These are phyloP conservation scores for Rattus rattus DNA, from an alignment of 2,113 vertebrate genomes.

Conservation along the genomic window DNA sequence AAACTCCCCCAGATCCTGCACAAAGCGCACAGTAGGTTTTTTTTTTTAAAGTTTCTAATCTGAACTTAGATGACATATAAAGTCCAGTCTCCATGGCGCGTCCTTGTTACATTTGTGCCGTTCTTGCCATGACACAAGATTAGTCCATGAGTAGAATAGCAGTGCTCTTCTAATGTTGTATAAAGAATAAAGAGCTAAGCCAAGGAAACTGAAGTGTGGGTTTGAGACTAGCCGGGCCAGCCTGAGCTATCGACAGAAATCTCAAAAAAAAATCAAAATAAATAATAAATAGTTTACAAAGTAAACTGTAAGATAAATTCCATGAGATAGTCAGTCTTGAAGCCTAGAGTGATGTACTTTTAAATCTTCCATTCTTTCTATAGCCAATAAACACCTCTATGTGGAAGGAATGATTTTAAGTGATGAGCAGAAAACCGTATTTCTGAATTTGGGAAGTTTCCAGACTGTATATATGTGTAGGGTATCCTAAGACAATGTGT, in stretches of 20 bases:
- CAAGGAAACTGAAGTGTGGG: neutral
- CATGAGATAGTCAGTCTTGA: neutral
- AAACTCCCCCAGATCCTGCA: neutral
- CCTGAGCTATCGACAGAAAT: neutral
- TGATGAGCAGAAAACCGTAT: neutral
- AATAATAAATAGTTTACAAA: neutral
- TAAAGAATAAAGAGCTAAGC: neutral
- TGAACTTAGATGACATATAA: neutral
- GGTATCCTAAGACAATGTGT: neutral
- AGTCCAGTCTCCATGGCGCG: neutral
- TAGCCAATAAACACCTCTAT: neutral
- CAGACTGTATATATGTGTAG: neutral
- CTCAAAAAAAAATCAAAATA: neutral
- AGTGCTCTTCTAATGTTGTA: neutral
- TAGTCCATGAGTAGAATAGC: neutral
- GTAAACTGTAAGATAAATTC: constrained; percentile 9
- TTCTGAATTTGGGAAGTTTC: neutral
- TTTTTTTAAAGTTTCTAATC: neutral
- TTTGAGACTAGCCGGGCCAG: neutral
- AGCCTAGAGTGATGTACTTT: neutral
- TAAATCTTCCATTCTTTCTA: constrained; percentile 7
- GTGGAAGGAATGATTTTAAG: neutral
- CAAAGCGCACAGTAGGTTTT: neutral
- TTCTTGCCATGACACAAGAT: neutral
- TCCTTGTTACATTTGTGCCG: neutral